Evolutionary conservation across 2,113 vertebrate species (phyloP).

Genomic region (Gymnogyps californianus): DNA sequence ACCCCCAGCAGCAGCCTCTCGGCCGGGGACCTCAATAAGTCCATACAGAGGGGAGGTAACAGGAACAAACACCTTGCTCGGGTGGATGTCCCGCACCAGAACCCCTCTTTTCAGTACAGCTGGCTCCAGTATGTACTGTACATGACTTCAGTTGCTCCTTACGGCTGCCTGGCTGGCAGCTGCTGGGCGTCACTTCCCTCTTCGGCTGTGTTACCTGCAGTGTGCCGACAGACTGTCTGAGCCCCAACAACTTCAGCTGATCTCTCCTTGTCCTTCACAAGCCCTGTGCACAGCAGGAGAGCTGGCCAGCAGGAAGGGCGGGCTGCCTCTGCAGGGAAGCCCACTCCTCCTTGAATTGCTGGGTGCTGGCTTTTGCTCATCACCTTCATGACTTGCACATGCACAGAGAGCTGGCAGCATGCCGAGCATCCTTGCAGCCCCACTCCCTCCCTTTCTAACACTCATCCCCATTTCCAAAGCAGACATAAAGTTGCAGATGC

Average conservation of each 20-base stretch:
- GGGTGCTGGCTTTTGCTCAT: not conserved
- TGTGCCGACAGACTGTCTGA: not conserved
- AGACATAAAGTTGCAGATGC: not conserved
- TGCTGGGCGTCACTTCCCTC: not conserved
- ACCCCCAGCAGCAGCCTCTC: not conserved
- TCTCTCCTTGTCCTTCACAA: not conserved
- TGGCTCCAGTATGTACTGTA: not conserved
- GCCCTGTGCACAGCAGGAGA: not conserved
- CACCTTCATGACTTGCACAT: not conserved
- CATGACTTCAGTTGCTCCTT: fast-evolving
- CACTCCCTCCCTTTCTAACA: not conserved
- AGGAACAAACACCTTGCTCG: not conserved
- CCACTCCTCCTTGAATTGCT: not conserved
- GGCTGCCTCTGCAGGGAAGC: not conserved
- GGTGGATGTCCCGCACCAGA: not conserved
- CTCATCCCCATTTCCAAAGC: not conserved
- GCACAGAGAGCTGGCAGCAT: not conserved
- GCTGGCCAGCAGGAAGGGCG: not conserved
- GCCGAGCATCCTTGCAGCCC: not conserved
- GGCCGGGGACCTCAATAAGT: not conserved
- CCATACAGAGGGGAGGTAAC: not conserved
- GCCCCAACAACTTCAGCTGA: not conserved
- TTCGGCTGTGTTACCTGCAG: not conserved
- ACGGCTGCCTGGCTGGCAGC: not conserved
- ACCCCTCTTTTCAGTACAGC: not conserved